phyloP scores from a whole-genome alignment of 1,140 invertebrate species.

The Prorops nasuta region DNA sequence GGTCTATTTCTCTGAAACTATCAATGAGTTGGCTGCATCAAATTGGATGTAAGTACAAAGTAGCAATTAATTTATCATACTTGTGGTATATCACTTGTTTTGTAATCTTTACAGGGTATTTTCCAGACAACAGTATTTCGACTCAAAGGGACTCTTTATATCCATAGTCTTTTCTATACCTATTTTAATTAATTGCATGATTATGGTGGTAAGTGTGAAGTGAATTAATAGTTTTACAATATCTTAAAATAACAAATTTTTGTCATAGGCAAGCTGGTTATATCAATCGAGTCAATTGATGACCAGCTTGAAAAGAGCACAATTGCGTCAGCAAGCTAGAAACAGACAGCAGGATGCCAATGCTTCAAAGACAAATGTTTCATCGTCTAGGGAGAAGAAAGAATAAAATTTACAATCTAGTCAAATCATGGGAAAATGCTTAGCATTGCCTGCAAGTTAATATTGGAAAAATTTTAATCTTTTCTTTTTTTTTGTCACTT shows the following conservation, averaged over 20 bases:
- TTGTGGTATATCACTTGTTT: too few relatives aligned
- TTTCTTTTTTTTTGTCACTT: too few relatives aligned
- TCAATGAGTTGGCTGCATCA: slow-evolving; percentile 80
- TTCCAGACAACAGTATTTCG: slow-evolving; percentile 89
- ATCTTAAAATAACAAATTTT: not conserved
- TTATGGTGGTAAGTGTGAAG: slow-evolving; percentile 81
- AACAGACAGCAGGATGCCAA: slow-evolving; percentile 31
- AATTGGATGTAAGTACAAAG: slow-evolving; percentile 69
- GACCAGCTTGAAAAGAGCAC: slow-evolving; percentile 76
- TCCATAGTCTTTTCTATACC: slow-evolving; percentile 88
- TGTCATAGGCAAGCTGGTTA: slow-evolving; percentile 76
- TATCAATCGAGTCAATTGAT: slow-evolving; percentile 84
- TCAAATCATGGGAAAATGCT: slow-evolving; percentile 8
- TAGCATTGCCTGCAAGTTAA: too few relatives aligned
- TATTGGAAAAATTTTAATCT: too few relatives aligned
- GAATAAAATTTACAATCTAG: slow-evolving; percentile 22
- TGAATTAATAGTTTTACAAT: not conserved
- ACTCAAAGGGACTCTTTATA: slow-evolving; percentile 89
- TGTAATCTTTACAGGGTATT: slow-evolving; percentile 62
- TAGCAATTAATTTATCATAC: not conserved
- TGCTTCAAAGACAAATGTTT: slow-evolving; percentile 10
- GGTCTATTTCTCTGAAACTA: slow-evolving; percentile 85
- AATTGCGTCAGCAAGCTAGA: slow-evolving; percentile 62
- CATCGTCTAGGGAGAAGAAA: slow-evolving; percentile 12
- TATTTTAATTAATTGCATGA: slow-evolving; percentile 85